Percentiles rank a stretch among this genome's conserved stretches.
These are phyloP conservation scores for Andricus quercusramuli DNA, from an alignment of 2,888 invertebrate genomes.

Conservation along the genomic window DNA sequence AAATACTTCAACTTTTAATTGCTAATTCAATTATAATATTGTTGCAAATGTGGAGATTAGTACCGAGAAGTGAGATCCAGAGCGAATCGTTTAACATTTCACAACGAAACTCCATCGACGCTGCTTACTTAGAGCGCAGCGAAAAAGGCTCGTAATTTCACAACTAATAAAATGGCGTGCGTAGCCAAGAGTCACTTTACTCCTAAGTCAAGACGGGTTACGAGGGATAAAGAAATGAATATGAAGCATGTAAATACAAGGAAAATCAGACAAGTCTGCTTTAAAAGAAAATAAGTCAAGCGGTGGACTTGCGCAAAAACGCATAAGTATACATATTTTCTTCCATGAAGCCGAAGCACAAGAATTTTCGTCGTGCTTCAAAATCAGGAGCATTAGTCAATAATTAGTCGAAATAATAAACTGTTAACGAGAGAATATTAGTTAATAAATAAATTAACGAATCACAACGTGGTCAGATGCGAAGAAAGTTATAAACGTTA, in stretches of 20 bases:
- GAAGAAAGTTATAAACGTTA: conserved; percentile 63
- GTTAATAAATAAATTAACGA: conserved; percentile 56
- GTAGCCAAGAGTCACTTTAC: conserved; percentile 29
- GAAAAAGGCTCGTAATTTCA: conserved; percentile 43
- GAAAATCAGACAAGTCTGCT: conserved; percentile 38
- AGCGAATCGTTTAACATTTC: background rate
- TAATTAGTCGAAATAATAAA: conserved; percentile 64
- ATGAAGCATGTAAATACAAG: conserved; percentile 43
- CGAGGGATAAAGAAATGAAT: conserved; percentile 40
- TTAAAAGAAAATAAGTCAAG: conserved; percentile 21
- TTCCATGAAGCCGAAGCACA: conserved; percentile 70
- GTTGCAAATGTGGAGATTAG: background rate
- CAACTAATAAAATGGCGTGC: conserved; percentile 2
- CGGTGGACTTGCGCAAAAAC: conserved; percentile 48
- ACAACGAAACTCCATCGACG: conserved; percentile 34
- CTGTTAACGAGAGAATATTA: conserved; percentile 55
- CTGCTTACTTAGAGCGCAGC: conserved; percentile 14
- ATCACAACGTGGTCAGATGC: conserved; percentile 53
- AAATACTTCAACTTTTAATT: background rate
- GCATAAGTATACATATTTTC: conserved; percentile 63
- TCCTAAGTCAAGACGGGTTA: conserved; percentile 18
- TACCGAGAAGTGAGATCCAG: conserved; percentile 10
- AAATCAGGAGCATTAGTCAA: conserved; percentile 65
- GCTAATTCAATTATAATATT: background rate
- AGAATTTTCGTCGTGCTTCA: conserved; percentile 62